phyloP scores from a whole-genome alignment of 1,140 invertebrate genomes.

The Zaprionus africanus region DNA sequence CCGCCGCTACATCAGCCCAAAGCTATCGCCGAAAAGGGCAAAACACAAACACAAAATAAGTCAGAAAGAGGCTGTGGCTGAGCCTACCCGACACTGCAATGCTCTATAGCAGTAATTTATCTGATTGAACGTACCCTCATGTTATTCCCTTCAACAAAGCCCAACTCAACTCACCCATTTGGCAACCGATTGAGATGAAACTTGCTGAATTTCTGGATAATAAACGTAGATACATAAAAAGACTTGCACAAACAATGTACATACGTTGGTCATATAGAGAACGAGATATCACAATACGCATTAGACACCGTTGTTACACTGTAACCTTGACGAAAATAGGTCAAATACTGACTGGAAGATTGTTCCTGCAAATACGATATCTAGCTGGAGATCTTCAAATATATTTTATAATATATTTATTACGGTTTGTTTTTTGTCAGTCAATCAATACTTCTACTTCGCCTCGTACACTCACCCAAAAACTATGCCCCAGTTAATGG shows the following conservation, averaged over 20 bases:
- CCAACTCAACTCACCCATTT: not conserved
- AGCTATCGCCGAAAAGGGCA: slow-evolving; percentile 9
- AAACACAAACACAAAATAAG: slow-evolving; percentile 1
- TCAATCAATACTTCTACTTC: not conserved
- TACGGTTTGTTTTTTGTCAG: too few relatives aligned
- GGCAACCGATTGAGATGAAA: not conserved
- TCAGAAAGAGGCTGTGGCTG: not conserved
- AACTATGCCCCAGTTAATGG: slow-evolving; percentile 28
- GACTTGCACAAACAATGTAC: too few relatives aligned
- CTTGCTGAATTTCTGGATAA: not conserved
- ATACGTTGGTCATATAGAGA: too few relatives aligned
- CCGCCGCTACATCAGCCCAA: slow-evolving; percentile 19
- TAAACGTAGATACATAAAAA: not conserved
- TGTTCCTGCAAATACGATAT: too few relatives aligned
- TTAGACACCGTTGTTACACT: too few relatives aligned
- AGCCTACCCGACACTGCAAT: not conserved
- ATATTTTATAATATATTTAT: too few relatives aligned
- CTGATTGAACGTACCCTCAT: not conserved
- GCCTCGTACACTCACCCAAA: not conserved
- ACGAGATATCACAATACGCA: too few relatives aligned
- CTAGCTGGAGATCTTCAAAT: too few relatives aligned
- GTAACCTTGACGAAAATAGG: too few relatives aligned
- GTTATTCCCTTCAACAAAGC: not conserved
- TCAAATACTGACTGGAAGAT: too few relatives aligned
- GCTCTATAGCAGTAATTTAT: not conserved